Evolutionary conservation across 2,113 vertebrate genomes (phyloP).

Genomic region (Macaca nemestrina): DNA sequence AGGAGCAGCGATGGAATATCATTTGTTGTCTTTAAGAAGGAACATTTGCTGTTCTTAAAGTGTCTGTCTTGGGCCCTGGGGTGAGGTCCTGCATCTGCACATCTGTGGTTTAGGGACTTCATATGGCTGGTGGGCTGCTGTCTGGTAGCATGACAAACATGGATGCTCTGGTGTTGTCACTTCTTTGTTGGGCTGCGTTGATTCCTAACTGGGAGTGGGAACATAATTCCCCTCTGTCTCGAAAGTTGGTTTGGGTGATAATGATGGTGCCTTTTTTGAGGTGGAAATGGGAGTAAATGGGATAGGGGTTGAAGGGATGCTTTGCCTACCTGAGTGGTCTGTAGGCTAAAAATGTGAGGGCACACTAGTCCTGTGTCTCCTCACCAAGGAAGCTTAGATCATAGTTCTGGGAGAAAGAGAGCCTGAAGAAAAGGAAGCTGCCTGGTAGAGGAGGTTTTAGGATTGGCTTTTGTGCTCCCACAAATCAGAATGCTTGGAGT

Average conservation of each 20-base stretch:
- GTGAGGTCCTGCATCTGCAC: background rate
- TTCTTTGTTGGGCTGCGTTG: background rate
- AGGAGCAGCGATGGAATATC: background rate
- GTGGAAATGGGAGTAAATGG: background rate
- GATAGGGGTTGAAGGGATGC: background rate
- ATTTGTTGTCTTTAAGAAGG: background rate
- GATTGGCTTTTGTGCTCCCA: background rate
- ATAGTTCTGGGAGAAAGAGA: background rate
- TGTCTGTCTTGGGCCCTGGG: background rate
- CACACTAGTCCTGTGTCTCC: background rate
- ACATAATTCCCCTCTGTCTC: background rate
- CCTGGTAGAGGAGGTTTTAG: background rate
- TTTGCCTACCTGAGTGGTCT: background rate
- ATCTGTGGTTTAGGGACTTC: background rate
- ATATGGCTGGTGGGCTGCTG: background rate
- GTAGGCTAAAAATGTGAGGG: background rate
- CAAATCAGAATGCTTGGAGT: background rate
- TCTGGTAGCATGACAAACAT: background rate
- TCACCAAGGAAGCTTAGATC: background rate
- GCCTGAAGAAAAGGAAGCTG: background rate
- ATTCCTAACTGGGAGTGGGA: background rate
- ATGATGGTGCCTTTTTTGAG: background rate
- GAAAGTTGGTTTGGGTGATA: background rate
- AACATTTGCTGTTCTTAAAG: background rate
- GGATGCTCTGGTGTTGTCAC: background rate